A percentile compares a stretch with the other conserved stretches of the same genome.
phyloP scores from a whole-genome alignment of 2,113 vertebrate genomes.

The Arothron firmamentum region DNA sequence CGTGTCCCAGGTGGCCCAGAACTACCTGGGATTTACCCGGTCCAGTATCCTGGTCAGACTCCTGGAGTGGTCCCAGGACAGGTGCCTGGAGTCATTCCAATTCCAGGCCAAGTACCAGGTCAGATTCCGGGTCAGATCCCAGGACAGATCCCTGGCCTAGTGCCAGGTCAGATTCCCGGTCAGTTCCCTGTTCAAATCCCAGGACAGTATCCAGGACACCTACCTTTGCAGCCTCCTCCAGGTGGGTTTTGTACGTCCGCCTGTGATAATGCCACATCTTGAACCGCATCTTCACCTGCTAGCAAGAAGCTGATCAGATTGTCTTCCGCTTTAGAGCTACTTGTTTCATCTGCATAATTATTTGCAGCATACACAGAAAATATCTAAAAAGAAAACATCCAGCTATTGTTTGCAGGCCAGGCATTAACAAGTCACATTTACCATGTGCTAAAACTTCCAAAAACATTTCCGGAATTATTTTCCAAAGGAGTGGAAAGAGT shows the following conservation, averaged over 20 bases:
- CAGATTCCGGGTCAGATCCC: neutral
- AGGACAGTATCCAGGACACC: conserved; percentile 11
- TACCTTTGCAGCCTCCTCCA: conserved; percentile 37
- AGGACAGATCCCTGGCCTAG: neutral
- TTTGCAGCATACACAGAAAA: neutral
- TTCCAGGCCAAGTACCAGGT: conserved; percentile 25
- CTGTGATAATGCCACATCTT: neutral
- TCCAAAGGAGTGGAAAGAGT: neutral
- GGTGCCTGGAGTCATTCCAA: conserved; percentile 34
- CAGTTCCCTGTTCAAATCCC: neutral
- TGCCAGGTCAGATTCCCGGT: neutral
- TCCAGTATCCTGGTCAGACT: conserved; percentile 36
- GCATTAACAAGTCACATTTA: neutral
- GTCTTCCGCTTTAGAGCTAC: neutral
- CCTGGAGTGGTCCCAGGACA: conserved; percentile 38
- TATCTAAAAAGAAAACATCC: neutral
- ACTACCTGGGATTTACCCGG: conserved; percentile 51
- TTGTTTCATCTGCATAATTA: neutral
- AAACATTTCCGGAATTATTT: conserved; percentile 4
- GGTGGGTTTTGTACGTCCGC: conserved; percentile 23
- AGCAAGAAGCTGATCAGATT: neutral
- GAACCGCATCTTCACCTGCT: neutral
- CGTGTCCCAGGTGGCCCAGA: conserved; percentile 45
- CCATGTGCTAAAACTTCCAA: conserved; percentile 1
- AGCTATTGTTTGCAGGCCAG: neutral